Evolutionary conservation across 1,140 invertebrate genomes (phyloP).

Genomic region (Eubasilissa regina): DNA sequence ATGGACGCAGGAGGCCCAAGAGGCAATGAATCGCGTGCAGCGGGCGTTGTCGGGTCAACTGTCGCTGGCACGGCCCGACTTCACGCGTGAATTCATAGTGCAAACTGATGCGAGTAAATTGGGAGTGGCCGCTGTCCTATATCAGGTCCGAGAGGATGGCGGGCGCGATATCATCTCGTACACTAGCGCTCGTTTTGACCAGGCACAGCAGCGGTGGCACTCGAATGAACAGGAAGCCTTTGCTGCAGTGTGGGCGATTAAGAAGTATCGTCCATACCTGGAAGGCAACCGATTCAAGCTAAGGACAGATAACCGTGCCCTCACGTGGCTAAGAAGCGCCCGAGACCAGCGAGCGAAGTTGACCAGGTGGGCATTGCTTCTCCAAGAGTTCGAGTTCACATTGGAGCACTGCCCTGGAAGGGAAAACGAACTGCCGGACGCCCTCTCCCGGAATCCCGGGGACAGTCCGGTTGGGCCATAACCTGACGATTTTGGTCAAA

Average conservation of each 20-base stretch:
- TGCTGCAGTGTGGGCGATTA: constrained; percentile 20
- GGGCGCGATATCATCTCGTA: constrained; percentile 18
- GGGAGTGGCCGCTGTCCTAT: constrained; percentile 4
- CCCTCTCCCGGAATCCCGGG: not conserved
- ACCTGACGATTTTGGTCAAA: not conserved
- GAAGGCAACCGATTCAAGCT: not conserved
- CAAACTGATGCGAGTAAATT: constrained; percentile 18
- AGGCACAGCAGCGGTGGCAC: constrained; percentile 1
- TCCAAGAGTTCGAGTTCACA: constrained; percentile 29
- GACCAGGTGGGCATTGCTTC: constrained; percentile 17
- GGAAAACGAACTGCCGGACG: constrained; percentile 21
- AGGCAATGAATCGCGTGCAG: not conserved
- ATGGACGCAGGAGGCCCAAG: no score
- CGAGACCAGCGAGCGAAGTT: constrained; percentile 7
- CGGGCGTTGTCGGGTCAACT: not conserved
- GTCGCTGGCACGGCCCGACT: not conserved
- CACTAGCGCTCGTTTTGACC: not conserved
- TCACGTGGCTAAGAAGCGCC: not conserved
- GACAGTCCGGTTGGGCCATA: not conserved
- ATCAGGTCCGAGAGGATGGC: not conserved
- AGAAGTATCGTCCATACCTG: constrained; percentile 2
- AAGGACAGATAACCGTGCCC: not conserved
- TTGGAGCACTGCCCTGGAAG: constrained; percentile 21
- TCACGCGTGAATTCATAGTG: not conserved
- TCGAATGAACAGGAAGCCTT: constrained; percentile 24